phyloP scores from a whole-genome alignment of 2,113 vertebrate genomes.

The Barbus barbus region DNA sequence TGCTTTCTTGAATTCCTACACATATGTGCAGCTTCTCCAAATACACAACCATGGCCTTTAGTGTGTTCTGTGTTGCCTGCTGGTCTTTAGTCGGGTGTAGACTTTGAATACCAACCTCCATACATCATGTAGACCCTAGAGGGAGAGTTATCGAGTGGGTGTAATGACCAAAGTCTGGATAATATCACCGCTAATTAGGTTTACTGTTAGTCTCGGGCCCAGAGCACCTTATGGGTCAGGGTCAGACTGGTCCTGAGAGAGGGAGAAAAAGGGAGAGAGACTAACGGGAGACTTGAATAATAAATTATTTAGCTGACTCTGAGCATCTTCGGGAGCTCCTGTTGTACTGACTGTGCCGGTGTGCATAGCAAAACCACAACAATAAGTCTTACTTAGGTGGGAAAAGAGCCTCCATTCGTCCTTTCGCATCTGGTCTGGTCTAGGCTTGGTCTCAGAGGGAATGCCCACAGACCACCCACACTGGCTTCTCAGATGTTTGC shows the following conservation, averaged over 20 bases:
- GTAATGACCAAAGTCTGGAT: constrained; percentile 47
- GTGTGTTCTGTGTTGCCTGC: background rate
- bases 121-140: constrained; percentile 43
- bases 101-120: constrained; percentile 22
- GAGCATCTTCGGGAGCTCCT: background rate
- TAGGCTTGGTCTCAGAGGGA: background rate
- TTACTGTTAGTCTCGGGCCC: constrained; percentile 46
- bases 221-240: constrained; percentile 23
- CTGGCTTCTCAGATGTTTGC: background rate
- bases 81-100: constrained; percentile 17
- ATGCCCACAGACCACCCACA: background rate
- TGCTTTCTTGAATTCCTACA: background rate
- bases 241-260: constrained; percentile 20
- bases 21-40: background rate
- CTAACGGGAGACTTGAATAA: constrained; percentile 26
- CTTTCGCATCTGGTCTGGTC: background rate
- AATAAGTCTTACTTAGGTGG: background rate
- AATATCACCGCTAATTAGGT: constrained; percentile 48
- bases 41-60: background rate
- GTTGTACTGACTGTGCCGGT: background rate
- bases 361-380: background rate
- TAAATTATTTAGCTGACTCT: constrained; percentile 34
- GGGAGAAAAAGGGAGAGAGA: background rate
- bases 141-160: constrained; percentile 41
- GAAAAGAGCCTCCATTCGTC: background rate